These are phyloP conservation scores for Drosophila busckii DNA, from an alignment of 1,140 invertebrate genomes.

Conservation along the genomic window DNA sequence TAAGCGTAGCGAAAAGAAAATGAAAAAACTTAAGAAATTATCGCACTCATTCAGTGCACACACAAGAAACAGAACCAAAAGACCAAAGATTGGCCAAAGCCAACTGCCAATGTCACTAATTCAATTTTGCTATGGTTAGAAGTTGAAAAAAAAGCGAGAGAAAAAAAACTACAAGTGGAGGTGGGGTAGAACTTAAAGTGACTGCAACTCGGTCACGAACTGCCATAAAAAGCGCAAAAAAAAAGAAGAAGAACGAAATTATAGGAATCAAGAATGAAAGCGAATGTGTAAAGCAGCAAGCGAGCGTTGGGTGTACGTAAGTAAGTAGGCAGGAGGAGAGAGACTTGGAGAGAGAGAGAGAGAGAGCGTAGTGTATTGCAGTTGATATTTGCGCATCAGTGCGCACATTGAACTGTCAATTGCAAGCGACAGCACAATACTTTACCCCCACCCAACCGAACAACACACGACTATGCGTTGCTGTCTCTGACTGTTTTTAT, in stretches of 20 bases:
- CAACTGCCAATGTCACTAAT: constrained; percentile 67
- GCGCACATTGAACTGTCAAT: constrained; percentile 76
- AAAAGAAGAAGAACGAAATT: constrained; percentile 9
- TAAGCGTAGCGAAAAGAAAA: neutral
- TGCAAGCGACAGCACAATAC: constrained; percentile 40
- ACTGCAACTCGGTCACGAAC: constrained; percentile 72
- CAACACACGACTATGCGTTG: too few species aligned
- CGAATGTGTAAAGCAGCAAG: constrained; percentile 16
- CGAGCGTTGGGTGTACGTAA: neutral
- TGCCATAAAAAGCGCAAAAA: constrained; percentile 69
- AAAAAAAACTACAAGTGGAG: constrained; percentile 2
- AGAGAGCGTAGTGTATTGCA: constrained; percentile 52
- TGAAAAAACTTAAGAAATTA: constrained; percentile 46
- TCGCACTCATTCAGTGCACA: constrained; percentile 50
- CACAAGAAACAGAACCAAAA: constrained; percentile 52
- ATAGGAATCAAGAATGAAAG: constrained; percentile 9
- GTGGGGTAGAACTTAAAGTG: constrained; percentile 50
- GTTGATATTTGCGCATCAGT: constrained; percentile 75
- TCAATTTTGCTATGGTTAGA: constrained; percentile 49
- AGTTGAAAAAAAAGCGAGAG: constrained; percentile 5
- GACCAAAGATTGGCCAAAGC: constrained; percentile 49
- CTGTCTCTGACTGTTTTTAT: too few species aligned
- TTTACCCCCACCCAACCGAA: too few species aligned
- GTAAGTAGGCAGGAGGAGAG: neutral
- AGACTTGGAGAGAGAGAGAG: neutral